Base-by-base conservation (phyloP, 2,888 invertebrate species). In the Labia minor region DNA sequence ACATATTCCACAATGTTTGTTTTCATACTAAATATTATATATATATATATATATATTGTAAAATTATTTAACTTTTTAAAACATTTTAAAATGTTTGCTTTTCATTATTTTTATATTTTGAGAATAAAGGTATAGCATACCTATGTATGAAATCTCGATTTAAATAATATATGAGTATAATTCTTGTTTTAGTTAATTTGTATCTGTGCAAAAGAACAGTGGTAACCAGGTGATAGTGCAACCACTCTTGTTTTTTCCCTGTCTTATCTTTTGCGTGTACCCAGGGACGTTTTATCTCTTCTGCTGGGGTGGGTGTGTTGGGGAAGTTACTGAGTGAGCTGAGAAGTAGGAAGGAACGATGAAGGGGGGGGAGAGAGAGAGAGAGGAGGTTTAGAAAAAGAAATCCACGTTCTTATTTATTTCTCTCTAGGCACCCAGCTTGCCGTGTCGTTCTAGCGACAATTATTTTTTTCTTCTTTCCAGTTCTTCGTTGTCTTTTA, bases 391-490 rank as follows among this genome's bases (percentile, higher is more conserved):
- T 8, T 33, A 11, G 33, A 8, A 33, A 11, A 33, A 14, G 49
- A 16, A n/a, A 16, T 14, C 49, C 26, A 26, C 3, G 26, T 49
- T 49, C 49, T 49, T 49, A 49, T 49, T 49, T 49, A 49, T 49
- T 49, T 49, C 49, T 49, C 49, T 49, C 49, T 49, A 16, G 49
- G 49, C 49, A 14, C 49, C 49, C 49, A 49, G 49, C 49, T 49
- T 49, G 49, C 49, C 49, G 49, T 49, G 49, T 49, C 49, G 49
- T 49, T 49, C 49, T 49, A 14, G 14, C 49, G 49, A 49, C 49
- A 49, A 49, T 49, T 49, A 49, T 49, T 49, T 49, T 16, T 16
- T 49, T 16, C 49, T 16, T 49, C n/a, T 14, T 49, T 10, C 49
- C 8, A 3, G 4, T 6, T 8, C 49, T 49, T 49, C 2, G 3